phyloP scores from a whole-genome alignment of 2,113 vertebrate species.

The Hippocampus comes region DNA sequence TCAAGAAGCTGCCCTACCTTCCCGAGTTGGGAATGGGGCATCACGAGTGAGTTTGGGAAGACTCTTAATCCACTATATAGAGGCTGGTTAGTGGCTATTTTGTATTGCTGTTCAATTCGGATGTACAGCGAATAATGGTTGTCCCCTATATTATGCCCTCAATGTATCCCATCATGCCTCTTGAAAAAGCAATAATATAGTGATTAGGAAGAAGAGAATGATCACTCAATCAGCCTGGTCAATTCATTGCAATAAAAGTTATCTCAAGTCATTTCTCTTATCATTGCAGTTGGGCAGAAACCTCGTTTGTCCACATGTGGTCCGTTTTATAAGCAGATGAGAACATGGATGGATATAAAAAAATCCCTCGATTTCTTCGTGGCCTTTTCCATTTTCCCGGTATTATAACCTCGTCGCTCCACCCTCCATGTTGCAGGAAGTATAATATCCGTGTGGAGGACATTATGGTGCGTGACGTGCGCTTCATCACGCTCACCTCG shows the following conservation, averaged over 20 bases:
- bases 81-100: background rate
- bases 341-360: too few species aligned
- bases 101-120: background rate
- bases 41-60: slow-evolving; percentile 81
- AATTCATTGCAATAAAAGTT: too few species aligned
- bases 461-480: slow-evolving; percentile 95
- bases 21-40: slow-evolving; percentile 97
- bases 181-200: too few species aligned
- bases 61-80: background rate
- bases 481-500: slow-evolving; percentile 85
- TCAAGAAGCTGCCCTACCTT: slow-evolving; percentile 97
- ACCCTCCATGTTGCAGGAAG: slow-evolving; percentile 73
- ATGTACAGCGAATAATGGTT: too few species aligned
- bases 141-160: too few species aligned
- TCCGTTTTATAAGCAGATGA: too few species aligned
- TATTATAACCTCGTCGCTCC: background rate
- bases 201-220: too few species aligned
- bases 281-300: too few species aligned
- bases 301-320: too few species aligned
- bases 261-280: too few species aligned
- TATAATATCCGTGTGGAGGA: slow-evolving; percentile 96
- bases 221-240: too few species aligned
- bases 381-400: background rate
- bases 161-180: too few species aligned
- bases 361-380: background rate